Evolutionary conservation across 2,113 vertebrate species (phyloP), one percentile per base, ranked within the genome.

Genomic region (Meriones unguiculatus): DNA sequence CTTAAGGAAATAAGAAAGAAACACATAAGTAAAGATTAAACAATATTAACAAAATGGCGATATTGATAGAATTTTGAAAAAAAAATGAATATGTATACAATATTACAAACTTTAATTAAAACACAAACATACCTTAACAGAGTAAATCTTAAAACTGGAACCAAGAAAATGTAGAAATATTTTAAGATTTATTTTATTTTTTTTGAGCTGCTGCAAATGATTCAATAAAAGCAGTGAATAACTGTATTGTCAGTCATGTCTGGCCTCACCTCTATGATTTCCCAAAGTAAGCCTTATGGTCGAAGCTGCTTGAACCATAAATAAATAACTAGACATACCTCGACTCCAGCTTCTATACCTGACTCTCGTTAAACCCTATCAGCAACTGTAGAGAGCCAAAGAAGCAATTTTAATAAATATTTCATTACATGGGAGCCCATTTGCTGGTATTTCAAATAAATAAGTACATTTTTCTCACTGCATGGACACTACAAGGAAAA

Each of bases 401-500:
- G 95, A 96, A 93, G 10, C 32, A 96, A 97, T 98, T 98, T 97
- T 95, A 97, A 98, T 98, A 98, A 98, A 98, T 96, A 94, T 98
- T 98, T 98, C 62, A 97, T 98, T 98, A 50, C 80, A 81, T 18
- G 72, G 95, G 75, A 98, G 81, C 75, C 50, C 89, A 96, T 95
- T 97, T 96, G 46, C 91, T 93, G 97, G 32, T 92, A 97, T 98
- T 95, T 97, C 87, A 98, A 93, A 97, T 96, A 98, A 98, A 98
- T 95, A 98, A 97, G 95, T 97, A 95, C 1, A 85, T 78, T 81
- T 57, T 52, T 96, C 80, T 98, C 73, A 97, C n/a, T 95, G 86
- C 77, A 41, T 75, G 77, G 95, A 96, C 4, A 62, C 10, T 80
- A 96, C 84, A 75, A 97, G 81, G 62, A 30, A 97, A 98, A 94